Evolutionary conservation across 2,113 vertebrate species (phyloP), one percentile per base, ranked within the genome.

Genomic region (Chaetura pelagica): DNA sequence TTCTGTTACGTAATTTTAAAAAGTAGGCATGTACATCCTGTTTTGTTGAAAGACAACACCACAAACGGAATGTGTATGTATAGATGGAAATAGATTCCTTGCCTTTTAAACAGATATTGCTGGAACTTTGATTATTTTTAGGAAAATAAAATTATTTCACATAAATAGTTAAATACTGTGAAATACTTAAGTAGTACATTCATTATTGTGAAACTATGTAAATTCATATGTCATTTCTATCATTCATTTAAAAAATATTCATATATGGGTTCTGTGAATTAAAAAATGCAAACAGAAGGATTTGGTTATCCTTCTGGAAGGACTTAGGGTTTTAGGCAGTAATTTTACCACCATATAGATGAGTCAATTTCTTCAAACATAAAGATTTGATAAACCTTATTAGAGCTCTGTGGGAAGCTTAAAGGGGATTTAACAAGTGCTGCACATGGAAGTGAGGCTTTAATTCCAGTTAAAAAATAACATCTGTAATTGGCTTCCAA

Each of bases 1-100:
- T 1, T 69, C 1, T 54, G 8, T 16, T 58, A 59, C 16, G 59
- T 57, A 4, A 68, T 51, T 82, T 3, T 1, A 81, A 67, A 72
- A 34, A 3, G 22, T 73, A 69, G 16, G 16, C 0, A 0, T 59
- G 3, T 22, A 35, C 75, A 42, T 26, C 10, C 2, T n/a, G n/a
- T 51, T 82, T 63, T 57, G 66, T 16, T 75, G 3, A 4, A 59
- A 69, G 57, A 16, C 7, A 52, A 23, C n/a, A 69, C 3, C 17
- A 57, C 11, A 61, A 87, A 20, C 40, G 1, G 14, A 61, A 63
- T 35, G 55, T 51, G 3, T 17, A 32, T 21, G 17, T 38, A 68
- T 0, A 59, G 18, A 35, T 18, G 4, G 18, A 82, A 82, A 61
- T 40, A 76, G 9, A 66, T 62, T 19, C 6, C 18, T 84, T 57